A percentile compares a stretch with the other conserved stretches of the same genome.
Conservation (phyloP, 2,888 invertebrate genomes). For the Molorchus minor region DNA sequence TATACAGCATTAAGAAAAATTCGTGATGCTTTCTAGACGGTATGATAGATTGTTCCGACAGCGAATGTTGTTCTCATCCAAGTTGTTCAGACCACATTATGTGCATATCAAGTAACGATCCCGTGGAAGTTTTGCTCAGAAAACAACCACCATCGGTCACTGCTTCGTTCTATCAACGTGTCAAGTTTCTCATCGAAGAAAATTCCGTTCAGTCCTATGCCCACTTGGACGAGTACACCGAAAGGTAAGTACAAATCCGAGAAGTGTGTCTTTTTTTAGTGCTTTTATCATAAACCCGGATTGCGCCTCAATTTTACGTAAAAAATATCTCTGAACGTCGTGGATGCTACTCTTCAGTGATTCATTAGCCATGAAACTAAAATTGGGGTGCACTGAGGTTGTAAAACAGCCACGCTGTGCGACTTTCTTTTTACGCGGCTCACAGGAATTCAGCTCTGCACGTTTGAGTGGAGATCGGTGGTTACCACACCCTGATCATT, state of each 20-base stretch:
- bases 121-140: conserved; percentile 92
- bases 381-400: conserved; percentile 14
- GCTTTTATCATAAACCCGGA: conserved; percentile 30
- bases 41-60: conserved; percentile 97
- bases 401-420: conserved; percentile 50
- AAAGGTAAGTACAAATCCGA: conserved; percentile 80
- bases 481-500: conserved; percentile 38
- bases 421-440: conserved; percentile 49
- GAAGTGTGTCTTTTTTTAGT: conserved; percentile 27
- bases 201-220: conserved; percentile 99
- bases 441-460: conserved; percentile 57
- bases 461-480: conserved; percentile 55
- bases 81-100: conserved; percentile 90
- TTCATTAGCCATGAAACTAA: too few species aligned
- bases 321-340: conserved; percentile 19
- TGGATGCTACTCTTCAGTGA: too few species aligned
- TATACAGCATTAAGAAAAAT: too few species aligned
- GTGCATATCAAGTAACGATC: conserved; percentile 96
- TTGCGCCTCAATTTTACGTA: conserved; percentile 33
- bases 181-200: conserved; percentile 98
- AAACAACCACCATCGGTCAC: conserved; percentile 97
- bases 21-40: conserved; percentile 92
- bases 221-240: conserved; percentile 96
- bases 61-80: conserved; percentile 94
- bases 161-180: conserved; percentile 96